Evolutionary conservation across 1,140 invertebrate genomes (phyloP).

Genomic region (Penaeus indicus): DNA sequence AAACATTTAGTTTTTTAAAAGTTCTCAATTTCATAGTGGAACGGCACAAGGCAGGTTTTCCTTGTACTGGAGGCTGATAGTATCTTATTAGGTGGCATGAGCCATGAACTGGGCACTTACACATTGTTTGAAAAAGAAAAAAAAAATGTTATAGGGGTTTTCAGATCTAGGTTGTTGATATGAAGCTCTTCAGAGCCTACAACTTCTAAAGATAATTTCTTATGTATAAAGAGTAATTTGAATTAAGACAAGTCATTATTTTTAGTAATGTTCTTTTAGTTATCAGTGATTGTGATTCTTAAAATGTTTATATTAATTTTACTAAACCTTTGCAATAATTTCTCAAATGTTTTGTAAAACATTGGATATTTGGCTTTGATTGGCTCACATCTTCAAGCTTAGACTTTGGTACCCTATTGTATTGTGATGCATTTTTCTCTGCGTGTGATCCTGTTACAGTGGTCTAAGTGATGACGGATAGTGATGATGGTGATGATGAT

Average conservation of each 20-base stretch:
- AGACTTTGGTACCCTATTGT: conserved; percentile 58
- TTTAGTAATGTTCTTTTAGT: too few relatives aligned
- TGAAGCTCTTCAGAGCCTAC: background rate
- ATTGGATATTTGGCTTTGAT: background rate
- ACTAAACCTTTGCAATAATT: too few relatives aligned
- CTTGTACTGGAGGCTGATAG: conserved; percentile 56
- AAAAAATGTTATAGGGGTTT: background rate
- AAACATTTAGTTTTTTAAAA: conserved; percentile 62
- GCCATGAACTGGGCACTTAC: conserved; percentile 60
- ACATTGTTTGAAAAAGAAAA: conserved; percentile 35
- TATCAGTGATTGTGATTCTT: too few relatives aligned
- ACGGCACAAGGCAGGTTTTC: conserved; percentile 56
- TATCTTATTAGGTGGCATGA: conserved; percentile 56
- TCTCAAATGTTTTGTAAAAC: background rate
- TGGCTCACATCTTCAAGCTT: conserved; percentile 33
- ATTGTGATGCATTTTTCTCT: conserved; percentile 63
- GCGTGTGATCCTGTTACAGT: conserved; percentile 61
- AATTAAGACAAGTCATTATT: background rate
- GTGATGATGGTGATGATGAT: conserved; percentile 58
- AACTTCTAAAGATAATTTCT: conserved; percentile 42
- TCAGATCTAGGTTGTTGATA: conserved; percentile 4
- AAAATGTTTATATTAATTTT: too few relatives aligned
- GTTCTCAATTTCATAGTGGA: conserved; percentile 48
- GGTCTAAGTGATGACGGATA: conserved; percentile 60
- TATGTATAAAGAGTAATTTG: conserved; percentile 31